Evolutionary conservation across 2,113 vertebrate species (phyloP).

Genomic region (Xiphophorus hellerii): DNA sequence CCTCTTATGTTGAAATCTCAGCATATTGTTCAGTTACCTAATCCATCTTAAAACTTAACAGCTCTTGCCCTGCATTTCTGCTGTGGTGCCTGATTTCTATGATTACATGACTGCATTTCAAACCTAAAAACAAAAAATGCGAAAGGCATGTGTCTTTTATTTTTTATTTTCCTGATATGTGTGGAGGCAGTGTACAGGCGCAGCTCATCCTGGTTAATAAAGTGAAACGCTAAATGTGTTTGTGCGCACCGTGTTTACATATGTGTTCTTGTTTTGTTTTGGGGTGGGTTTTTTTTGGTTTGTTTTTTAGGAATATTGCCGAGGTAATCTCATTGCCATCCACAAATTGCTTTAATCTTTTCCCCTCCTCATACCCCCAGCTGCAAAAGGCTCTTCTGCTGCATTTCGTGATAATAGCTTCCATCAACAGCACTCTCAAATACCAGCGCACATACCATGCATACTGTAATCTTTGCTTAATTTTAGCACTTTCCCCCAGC

Average conservation of each 20-base stretch:
- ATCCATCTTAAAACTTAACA: too few relatives aligned
- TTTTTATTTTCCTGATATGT: not conserved
- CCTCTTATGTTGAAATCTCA: too few relatives aligned
- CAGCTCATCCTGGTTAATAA: not conserved
- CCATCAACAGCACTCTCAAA: slow-evolving; percentile 50
- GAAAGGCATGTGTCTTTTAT: too few relatives aligned
- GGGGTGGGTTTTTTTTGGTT: not conserved
- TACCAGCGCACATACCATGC: slow-evolving; percentile 32
- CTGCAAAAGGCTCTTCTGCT: slow-evolving; percentile 31
- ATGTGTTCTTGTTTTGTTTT: not conserved
- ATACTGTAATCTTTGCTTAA: slow-evolving; percentile 50
- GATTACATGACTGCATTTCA: too few relatives aligned
- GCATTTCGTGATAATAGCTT: slow-evolving; percentile 31
- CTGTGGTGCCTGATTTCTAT: too few relatives aligned
- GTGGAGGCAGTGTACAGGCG: not conserved
- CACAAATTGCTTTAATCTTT: slow-evolving; percentile 39
- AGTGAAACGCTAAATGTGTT: slow-evolving; percentile 8
- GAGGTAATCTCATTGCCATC: slow-evolving; percentile 3
- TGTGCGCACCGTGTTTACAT: not conserved
- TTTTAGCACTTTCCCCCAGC: slow-evolving; percentile 38
- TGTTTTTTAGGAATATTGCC: slow-evolving; percentile 9
- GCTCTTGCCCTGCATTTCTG: too few relatives aligned
- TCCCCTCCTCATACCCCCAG: not conserved
- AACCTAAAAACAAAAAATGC: too few relatives aligned
- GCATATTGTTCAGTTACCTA: too few relatives aligned